These are phyloP conservation scores for Peromyscus attwateri DNA, from an alignment of 2,797 vertebrate genomes.

Conservation along the genomic window DNA sequence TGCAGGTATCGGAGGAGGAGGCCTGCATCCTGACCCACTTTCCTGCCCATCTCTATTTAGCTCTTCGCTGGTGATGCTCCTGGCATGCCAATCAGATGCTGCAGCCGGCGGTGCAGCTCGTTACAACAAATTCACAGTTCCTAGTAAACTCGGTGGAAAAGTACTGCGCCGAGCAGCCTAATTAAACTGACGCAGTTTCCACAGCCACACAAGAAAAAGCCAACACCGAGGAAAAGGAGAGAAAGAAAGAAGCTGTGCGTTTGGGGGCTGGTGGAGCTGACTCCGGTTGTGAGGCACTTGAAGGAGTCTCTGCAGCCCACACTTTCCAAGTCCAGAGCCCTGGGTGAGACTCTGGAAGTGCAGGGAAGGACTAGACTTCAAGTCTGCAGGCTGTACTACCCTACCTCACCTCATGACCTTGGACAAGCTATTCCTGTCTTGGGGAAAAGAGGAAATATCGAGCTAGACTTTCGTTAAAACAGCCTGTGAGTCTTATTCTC, in stretches of 20 bases:
- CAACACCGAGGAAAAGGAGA: neutral
- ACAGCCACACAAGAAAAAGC: constrained; percentile 63
- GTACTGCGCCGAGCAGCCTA: constrained; percentile 86
- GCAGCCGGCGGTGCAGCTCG: constrained; percentile 90
- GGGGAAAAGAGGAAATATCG: neutral
- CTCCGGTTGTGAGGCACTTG: constrained; percentile 57
- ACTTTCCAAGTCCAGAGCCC: neutral
- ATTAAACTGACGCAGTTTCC: constrained; percentile 84
- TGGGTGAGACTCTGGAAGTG: neutral
- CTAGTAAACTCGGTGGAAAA: constrained; percentile 89
- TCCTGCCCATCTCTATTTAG: constrained; percentile 89
- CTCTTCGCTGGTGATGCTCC: constrained; percentile 88
- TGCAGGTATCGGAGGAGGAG: constrained; percentile 87
- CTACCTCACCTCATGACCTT: constrained; percentile 29
- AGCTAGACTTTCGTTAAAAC: constrained; percentile 53
- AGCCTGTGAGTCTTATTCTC: constrained; percentile 47
- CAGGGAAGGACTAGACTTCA: neutral
- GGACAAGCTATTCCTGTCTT: constrained; percentile 21
- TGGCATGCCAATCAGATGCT: constrained; percentile 91
- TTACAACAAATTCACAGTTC: constrained; percentile 86
- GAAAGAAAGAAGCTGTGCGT: constrained; percentile 65
- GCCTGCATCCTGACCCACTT: constrained; percentile 90
- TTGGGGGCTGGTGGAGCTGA: constrained; percentile 67
- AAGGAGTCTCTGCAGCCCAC: constrained; percentile 65
- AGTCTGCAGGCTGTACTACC: neutral